phyloP scores from a whole-genome alignment of 2,797 vertebrate species.

The Furcifer pardalis region DNA sequence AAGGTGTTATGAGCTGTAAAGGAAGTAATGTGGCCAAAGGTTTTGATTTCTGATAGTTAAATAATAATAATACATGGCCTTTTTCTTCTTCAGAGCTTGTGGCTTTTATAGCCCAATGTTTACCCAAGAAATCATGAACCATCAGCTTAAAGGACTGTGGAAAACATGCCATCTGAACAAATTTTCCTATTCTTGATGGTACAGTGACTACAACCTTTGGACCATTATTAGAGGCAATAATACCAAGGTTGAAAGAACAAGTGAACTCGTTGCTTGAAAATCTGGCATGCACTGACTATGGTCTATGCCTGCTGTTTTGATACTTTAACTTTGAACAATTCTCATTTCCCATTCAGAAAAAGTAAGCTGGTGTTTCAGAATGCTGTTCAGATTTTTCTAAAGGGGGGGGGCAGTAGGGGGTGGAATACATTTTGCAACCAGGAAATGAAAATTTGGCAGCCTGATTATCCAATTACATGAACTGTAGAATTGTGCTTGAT shows the following conservation, averaged over 20 bases:
- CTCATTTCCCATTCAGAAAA: background rate
- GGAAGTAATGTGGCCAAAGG: conserved; percentile 10
- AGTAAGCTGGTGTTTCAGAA: background rate
- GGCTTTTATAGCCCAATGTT: conserved; percentile 8
- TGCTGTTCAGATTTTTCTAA: background rate
- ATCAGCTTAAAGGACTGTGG: background rate
- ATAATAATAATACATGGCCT: background rate
- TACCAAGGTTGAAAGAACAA: background rate
- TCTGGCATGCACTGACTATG: conserved; percentile 10
- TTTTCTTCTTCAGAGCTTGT: background rate
- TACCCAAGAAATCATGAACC: conserved; percentile 32
- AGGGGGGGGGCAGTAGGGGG: background rate
- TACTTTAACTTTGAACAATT: conserved; percentile 15
- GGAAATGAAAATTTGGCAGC: conserved; percentile 22
- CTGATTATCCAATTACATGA: conserved; percentile 25
- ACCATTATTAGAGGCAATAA: background rate
- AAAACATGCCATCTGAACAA: background rate
- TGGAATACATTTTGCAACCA: background rate
- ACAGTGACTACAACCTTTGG: background rate
- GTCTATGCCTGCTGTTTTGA: background rate
- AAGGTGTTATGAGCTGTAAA: conserved; percentile 43
- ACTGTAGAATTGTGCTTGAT: conserved; percentile 3
- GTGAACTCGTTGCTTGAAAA: rapidly evolving
- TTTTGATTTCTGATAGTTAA: conserved; percentile 1
- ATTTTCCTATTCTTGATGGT: background rate